phyloP scores from a whole-genome alignment of 2,888 invertebrate species.

The Rhingia campestris region DNA sequence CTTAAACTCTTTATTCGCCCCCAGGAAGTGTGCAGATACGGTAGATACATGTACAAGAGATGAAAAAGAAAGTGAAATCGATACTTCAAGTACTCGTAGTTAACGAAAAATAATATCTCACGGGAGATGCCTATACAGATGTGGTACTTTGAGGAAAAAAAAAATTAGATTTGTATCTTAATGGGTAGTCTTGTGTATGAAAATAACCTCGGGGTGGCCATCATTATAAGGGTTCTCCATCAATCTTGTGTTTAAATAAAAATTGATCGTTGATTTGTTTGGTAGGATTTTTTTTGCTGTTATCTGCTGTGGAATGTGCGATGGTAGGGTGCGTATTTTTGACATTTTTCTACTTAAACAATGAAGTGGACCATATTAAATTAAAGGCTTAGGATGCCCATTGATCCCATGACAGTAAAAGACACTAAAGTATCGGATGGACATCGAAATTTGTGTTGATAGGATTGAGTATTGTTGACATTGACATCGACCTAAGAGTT shows the following conservation, averaged over 20 bases:
- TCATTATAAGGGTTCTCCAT: conserved; percentile 14
- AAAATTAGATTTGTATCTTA: conserved; percentile 45
- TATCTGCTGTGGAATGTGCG: too few species aligned
- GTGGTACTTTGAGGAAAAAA: conserved; percentile 7
- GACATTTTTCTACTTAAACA: too few species aligned
- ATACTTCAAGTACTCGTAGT: conserved; percentile 46
- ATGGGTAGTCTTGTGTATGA: conserved; percentile 19
- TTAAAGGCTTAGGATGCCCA: too few species aligned
- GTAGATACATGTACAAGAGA: conserved; percentile 2
- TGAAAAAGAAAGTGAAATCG: conserved; percentile 72
- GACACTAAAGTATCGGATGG: too few species aligned
- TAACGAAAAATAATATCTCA: conserved; percentile 17
- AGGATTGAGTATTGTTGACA: too few species aligned
- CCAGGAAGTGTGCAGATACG: conserved; percentile 31
- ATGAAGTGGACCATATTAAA: too few species aligned
- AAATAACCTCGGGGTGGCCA: conserved; percentile 38
- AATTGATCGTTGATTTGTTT: too few species aligned
- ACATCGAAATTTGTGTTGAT: too few species aligned
- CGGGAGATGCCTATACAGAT: background rate
- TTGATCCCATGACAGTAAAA: too few species aligned
- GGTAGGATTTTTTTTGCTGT: too few species aligned
- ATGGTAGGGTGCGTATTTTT: too few species aligned
- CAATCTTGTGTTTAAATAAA: background rate
- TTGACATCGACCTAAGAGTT: too few species aligned
- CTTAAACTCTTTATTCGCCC: conserved; percentile 12